A percentile compares a stretch with the other conserved stretches of the same genome.
Evolutionary conservation across 92 coral and sea anemone species (phyloP).

Genomic region (Zoanthus solanderi): DNA sequence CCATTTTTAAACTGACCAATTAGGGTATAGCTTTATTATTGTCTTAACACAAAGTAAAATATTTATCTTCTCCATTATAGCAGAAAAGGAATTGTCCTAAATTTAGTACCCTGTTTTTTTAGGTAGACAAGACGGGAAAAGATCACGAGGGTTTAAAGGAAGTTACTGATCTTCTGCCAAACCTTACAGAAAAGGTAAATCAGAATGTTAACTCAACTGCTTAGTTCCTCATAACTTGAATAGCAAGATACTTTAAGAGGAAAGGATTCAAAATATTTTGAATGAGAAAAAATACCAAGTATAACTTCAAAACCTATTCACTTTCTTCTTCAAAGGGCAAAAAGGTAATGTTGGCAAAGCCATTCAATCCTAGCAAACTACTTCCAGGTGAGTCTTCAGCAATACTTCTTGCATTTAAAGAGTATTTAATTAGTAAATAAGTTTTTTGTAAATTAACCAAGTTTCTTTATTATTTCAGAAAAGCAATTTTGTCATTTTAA

Average conservation of each 20-base stretch:
- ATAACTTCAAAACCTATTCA: background rate
- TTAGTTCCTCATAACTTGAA: no score
- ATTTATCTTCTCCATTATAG: no score
- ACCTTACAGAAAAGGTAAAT: background rate
- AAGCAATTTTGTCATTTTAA: no score
- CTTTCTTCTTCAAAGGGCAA: slow-evolving; percentile 1
- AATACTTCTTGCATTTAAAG: background rate
- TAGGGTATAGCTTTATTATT: no score
- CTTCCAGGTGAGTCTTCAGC: slow-evolving; percentile 16
- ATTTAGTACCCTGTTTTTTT: background rate
- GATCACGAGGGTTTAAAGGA: slow-evolving; percentile 11
- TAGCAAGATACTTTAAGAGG: no score
- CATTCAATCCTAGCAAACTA: slow-evolving; percentile 30
- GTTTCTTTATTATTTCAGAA: background rate
- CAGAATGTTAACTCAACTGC: background rate
- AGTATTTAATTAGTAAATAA: background rate
- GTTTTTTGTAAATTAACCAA: background rate
- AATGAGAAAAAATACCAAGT: no score
- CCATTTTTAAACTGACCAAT: no score
- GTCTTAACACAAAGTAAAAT: no score
- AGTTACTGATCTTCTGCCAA: background rate
- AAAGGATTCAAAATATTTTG: no score
- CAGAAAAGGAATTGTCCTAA: background rate
- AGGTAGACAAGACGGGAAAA: background rate
- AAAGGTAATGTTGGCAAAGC: slow-evolving; percentile 10